Conservation (phyloP, 1,140 invertebrate genomes). For the Limonius californicus region DNA sequence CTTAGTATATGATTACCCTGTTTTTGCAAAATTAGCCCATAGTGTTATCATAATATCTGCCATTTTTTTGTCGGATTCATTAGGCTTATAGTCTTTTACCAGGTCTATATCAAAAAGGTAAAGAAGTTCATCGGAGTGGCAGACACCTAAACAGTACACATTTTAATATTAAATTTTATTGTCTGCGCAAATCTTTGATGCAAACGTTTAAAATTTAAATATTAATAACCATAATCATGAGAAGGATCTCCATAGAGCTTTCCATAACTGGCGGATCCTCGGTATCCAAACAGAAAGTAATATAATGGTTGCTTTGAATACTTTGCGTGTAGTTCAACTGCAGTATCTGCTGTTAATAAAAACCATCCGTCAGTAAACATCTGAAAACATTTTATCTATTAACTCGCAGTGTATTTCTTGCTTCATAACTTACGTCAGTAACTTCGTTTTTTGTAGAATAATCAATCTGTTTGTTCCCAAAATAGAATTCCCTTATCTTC, state of each 20-base stretch:
- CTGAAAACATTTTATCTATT: slow-evolving; percentile 46
- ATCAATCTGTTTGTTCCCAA: slow-evolving; percentile 45
- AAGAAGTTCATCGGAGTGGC: slow-evolving; percentile 69
- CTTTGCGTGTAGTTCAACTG: slow-evolving; percentile 52
- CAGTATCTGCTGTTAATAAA: slow-evolving; percentile 54
- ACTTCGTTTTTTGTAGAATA: slow-evolving; percentile 50
- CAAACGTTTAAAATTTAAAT: no score
- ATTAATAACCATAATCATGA: slow-evolving; percentile 59
- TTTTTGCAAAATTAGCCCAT: no score
- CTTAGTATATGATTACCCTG: no score
- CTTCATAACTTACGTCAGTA: slow-evolving; percentile 49
- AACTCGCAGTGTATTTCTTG: background rate
- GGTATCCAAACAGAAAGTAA: slow-evolving; percentile 62
- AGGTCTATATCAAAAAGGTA: slow-evolving; percentile 54
- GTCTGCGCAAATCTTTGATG: no score
- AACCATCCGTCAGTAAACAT: slow-evolving; percentile 69
- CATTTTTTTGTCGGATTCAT: no score
- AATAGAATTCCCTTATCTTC: slow-evolving; percentile 58
- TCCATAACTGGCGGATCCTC: slow-evolving; percentile 62
- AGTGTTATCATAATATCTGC: no score
- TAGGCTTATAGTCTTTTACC: no score
- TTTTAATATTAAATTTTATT: no score
- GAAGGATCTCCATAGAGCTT: slow-evolving; percentile 58
- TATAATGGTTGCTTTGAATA: slow-evolving; percentile 53
- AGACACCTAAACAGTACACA: slow-evolving; percentile 57